These are phyloP conservation scores for Spermophilus dauricus DNA, from an alignment of 2,113 vertebrate species.

Conservation along the genomic window DNA sequence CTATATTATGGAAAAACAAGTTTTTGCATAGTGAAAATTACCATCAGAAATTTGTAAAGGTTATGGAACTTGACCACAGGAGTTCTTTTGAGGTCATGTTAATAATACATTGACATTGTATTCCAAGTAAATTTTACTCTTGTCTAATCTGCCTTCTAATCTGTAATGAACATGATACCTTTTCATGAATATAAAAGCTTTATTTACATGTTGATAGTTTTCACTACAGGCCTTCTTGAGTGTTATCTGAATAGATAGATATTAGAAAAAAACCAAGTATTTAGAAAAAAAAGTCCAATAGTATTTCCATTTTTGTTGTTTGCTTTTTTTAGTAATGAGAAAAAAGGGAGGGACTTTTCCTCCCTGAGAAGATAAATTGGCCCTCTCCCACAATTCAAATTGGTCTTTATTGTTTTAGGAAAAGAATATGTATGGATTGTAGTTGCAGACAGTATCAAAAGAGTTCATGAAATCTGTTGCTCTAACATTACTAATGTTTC, in stretches of 20 bases:
- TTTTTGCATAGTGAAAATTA: constrained; percentile 59
- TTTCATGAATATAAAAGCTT: constrained; percentile 33
- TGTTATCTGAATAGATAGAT: constrained; percentile 34
- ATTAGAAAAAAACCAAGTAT: background rate
- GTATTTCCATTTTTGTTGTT: constrained; percentile 34
- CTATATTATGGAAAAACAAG: constrained; percentile 65
- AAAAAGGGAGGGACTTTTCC: constrained; percentile 5
- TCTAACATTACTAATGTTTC: background rate
- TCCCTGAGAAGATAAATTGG: background rate
- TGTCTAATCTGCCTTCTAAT: background rate
- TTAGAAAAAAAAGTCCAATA: background rate
- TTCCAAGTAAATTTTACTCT: constrained; percentile 39
- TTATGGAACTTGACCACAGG: constrained; percentile 36
- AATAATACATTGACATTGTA: constrained; percentile 64
- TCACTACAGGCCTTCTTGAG: background rate
- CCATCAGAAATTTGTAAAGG: background rate
- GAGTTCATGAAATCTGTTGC: background rate
- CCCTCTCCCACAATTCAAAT: background rate
- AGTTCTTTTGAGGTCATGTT: constrained; percentile 69
- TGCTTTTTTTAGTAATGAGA: background rate
- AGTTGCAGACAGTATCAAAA: background rate
- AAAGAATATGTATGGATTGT: background rate
- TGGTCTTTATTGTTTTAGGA: background rate
- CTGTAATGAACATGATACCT: constrained; percentile 15
- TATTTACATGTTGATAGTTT: constrained; percentile 43